Conservation (phyloP, 2,888 invertebrate species). For the Tetheella fluctuosa region DNA sequence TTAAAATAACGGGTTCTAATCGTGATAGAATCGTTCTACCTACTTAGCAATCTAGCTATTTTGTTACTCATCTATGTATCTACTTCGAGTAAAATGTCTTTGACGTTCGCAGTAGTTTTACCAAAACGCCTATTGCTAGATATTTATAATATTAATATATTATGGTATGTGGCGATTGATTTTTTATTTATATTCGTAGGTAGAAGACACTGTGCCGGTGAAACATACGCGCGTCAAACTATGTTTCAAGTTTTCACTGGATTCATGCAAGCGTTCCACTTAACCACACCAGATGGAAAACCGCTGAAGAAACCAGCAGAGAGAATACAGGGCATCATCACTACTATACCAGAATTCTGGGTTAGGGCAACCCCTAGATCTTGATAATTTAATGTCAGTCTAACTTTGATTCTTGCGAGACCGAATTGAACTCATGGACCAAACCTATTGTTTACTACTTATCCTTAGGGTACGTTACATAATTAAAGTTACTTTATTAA, state of each 20-base stretch:
- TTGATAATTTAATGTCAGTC: slow-evolving; percentile 12
- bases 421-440: too few relatives aligned
- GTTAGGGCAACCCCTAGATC: slow-evolving; percentile 73
- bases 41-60: too few relatives aligned
- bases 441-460: too few relatives aligned
- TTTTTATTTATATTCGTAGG: slow-evolving; percentile 65
- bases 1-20: neutral
- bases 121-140: too few relatives aligned
- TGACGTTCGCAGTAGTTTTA: too few relatives aligned
- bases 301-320: slow-evolving; percentile 51
- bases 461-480: too few relatives aligned
- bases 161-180: neutral
- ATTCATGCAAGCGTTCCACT: slow-evolving; percentile 86
- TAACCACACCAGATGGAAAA: slow-evolving; percentile 79
- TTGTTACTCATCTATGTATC: neutral
- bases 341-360: slow-evolving; percentile 84
- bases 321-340: slow-evolving; percentile 83
- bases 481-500: too few relatives aligned
- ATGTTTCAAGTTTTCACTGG: slow-evolving; percentile 85
- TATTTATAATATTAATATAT: neutral
- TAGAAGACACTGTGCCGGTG: slow-evolving; percentile 87
- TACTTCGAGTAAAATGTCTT: too few relatives aligned
- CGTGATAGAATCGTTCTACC: too few relatives aligned
- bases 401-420: too few relatives aligned
- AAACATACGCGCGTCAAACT: slow-evolving; percentile 87